Evolutionary conservation across 2,888 invertebrate genomes (phyloP).

Genomic region (Erebia epiphron): DNA sequence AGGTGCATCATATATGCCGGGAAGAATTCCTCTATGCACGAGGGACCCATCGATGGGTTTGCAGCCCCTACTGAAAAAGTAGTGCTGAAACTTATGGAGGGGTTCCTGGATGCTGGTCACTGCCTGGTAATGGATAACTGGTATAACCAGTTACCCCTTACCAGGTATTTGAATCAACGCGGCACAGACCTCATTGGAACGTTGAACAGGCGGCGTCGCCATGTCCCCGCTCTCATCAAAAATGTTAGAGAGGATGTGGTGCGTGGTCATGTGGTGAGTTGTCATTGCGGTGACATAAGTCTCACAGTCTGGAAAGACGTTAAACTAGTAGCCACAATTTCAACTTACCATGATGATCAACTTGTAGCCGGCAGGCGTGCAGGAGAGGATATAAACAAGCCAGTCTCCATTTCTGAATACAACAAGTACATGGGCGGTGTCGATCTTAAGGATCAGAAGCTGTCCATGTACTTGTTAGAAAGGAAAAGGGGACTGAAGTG

Average conservation of each 20-base stretch:
- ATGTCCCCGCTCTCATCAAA: not conserved
- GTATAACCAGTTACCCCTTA: constrained; percentile 29
- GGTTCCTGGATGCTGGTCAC: constrained; percentile 29
- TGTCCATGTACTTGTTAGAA: no score
- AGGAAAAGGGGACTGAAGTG: no score
- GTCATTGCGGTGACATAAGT: not conserved
- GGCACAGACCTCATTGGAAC: constrained; percentile 11
- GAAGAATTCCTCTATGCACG: constrained; percentile 23
- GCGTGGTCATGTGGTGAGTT: not conserved
- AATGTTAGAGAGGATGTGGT: not conserved
- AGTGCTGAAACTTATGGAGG: constrained; percentile 33
- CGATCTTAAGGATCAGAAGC: not conserved
- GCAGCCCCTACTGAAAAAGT: constrained; percentile 39
- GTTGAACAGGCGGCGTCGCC: not conserved
- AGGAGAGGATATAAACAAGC: not conserved
- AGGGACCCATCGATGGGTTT: constrained; percentile 35
- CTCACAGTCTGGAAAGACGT: not conserved
- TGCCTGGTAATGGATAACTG: constrained; percentile 33
- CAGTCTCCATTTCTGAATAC: not conserved
- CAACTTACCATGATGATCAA: not conserved
- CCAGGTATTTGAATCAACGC: constrained; percentile 12
- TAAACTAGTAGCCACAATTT: not conserved
- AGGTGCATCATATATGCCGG: constrained; percentile 15
- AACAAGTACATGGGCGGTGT: not conserved
- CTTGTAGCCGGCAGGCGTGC: not conserved